Base-by-base conservation (phyloP, 2,113 vertebrate species). In the Meles meles region DNA sequence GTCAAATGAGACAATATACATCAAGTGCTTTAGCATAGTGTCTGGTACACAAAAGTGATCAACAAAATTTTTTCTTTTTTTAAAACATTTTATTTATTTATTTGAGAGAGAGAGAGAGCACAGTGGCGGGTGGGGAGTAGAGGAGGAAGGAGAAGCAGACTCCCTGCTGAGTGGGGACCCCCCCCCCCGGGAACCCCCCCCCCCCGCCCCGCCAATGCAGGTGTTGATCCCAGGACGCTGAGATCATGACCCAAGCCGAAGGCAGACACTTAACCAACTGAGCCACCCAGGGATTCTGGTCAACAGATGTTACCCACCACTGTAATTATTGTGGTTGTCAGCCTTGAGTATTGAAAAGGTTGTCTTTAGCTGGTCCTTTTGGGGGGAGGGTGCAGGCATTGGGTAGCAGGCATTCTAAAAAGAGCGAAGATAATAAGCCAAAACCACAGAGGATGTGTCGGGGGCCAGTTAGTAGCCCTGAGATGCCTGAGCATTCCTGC, bases 381-480 rank as follows among this genome's bases (percentile, higher is more conserved):
- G 42, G 0, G 10, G 1, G 0, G 0, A 6, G 8, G 10, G 18
- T 61, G 0, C 2, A 82, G n/a, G 52, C 63, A 81, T 11, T 42
- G 25, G 37, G 9, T 4, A 71, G 31, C 77, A 4, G 21, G 3
- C 7, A 69, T 29, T 83, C 23, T 21, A 92, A 59, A 4, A 18
- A 82, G 20, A 91, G 7, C 10, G 34, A 83, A 81, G 57, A 87
- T 47, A 96, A 77, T 23, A 74, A 81, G 13, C 1, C 7, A 86
- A 44, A 65, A 88, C 9, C 13, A 89, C 11, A 23, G 37, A 74
- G 7, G 49, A 42, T 14, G 77, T 10, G 4, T 12, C 39, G 10
- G 20, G 37, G 37, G 21, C n/a, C 25, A 55, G 20, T 87, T 42
- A 80, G 17, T 6, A 88, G 25, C 10, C 52, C 23, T 20, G 7